Conservation (phyloP, 2,888 invertebrate species). For the Caenorhabditis imperialis region DNA sequence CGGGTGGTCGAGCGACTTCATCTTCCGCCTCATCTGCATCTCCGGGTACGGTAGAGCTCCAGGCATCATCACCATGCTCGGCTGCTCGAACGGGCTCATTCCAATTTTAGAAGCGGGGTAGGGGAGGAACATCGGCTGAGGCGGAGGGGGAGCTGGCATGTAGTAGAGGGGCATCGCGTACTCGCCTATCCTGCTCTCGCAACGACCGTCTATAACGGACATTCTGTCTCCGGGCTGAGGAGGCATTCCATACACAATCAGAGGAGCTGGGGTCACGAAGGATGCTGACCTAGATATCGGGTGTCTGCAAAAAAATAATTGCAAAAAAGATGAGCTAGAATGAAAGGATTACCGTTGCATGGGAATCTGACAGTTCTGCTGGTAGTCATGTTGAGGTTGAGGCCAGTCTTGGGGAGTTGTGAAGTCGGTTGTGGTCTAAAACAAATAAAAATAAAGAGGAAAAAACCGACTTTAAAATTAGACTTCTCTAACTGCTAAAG, state of each 20-base stretch:
- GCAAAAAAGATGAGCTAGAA: not conserved
- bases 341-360: constrained; percentile 18
- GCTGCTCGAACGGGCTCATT: constrained; percentile 38
- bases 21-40: constrained; percentile 31
- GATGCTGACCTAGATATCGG: constrained; percentile 55
- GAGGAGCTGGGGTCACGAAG: constrained; percentile 48
- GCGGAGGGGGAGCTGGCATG: constrained; percentile 40
- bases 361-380: constrained; percentile 24
- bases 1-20: constrained; percentile 29
- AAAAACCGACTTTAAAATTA: not conserved
- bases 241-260: constrained; percentile 52
- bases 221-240: constrained; percentile 37
- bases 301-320: constrained; percentile 21
- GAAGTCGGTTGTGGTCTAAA: constrained; percentile 40
- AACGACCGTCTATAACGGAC: constrained; percentile 37
- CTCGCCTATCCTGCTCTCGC: constrained; percentile 46
- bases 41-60: constrained; percentile 24
- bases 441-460: not conserved
- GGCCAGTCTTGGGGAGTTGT: constrained; percentile 39
- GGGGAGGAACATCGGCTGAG: constrained; percentile 45
- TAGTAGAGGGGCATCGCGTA: constrained; percentile 45
- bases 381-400: constrained; percentile 32
- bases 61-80: constrained; percentile 39
- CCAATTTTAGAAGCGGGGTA: constrained; percentile 31
- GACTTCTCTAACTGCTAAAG: constrained; percentile 19